phyloP scores from a whole-genome alignment of 1,140 invertebrate species.

The Conus betulinus region DNA sequence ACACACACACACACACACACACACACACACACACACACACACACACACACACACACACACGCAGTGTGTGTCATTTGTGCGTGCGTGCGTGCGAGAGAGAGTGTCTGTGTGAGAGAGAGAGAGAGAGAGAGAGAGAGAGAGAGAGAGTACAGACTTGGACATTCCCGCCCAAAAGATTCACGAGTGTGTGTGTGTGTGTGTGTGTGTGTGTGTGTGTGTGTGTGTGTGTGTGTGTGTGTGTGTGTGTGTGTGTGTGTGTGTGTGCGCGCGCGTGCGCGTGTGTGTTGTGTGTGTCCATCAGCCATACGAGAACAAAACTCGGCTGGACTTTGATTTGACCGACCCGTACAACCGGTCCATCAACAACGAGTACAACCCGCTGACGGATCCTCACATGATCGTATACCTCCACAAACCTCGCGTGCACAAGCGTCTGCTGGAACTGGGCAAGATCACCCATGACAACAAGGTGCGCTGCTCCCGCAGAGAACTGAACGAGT shows the following conservation, averaged over 20 bases:
- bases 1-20: no score
- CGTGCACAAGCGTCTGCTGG: neutral
- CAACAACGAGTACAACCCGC: conserved; percentile 11
- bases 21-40: neutral
- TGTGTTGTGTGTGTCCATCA: neutral
- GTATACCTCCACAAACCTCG: neutral
- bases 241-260: neutral
- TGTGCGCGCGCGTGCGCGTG: neutral
- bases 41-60: neutral
- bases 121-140: no score
- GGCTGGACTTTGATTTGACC: neutral
- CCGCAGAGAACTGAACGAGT: neutral
- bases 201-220: no score
- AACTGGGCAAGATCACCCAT: neutral
- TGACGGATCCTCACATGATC: conserved; percentile 17
- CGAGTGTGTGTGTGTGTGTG: no score
- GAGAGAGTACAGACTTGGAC: no score
- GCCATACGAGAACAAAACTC: neutral
- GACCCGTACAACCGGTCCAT: conserved; percentile 23
- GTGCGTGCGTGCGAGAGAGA: neutral
- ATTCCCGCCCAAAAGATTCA: no score
- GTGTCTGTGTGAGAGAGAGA: no score
- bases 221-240: no score
- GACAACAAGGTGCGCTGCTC: conserved; percentile 2
- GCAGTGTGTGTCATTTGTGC: neutral